A percentile compares a stretch with the other conserved stretches of the same genome.
Conservation (phyloP, 2,113 vertebrate genomes). For the Glaucidium brasilianum region DNA sequence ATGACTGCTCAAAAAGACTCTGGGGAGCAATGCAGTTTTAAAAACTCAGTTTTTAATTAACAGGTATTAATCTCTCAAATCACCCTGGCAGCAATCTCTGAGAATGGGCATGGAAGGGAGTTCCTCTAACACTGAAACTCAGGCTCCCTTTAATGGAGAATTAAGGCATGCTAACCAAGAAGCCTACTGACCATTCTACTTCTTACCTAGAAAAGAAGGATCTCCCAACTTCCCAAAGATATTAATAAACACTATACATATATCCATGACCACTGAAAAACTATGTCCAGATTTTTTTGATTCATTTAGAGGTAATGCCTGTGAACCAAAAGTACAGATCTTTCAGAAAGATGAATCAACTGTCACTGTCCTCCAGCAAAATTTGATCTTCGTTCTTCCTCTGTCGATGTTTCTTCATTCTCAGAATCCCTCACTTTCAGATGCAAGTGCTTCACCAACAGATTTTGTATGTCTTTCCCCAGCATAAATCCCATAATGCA, state of each 20-base stretch:
- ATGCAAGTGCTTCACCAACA: slow-evolving; percentile 9
- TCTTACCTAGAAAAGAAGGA: background rate
- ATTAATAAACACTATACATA: background rate
- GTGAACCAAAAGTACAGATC: background rate
- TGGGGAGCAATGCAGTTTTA: background rate
- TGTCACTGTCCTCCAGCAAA: background rate
- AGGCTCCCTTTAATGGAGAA: background rate
- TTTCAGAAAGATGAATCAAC: background rate
- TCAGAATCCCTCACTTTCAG: background rate
- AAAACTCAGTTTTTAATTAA: background rate
- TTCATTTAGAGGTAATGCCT: background rate
- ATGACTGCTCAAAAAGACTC: background rate
- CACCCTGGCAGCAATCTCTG: background rate
- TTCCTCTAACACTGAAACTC: background rate
- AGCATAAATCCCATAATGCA: slow-evolving; percentile 77
- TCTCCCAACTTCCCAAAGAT: background rate
- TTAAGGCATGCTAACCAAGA: background rate
- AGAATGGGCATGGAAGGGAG: background rate
- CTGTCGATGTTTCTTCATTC: background rate
- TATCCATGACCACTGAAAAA: background rate
- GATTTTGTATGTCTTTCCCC: slow-evolving; percentile 63
- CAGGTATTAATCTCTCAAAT: background rate
- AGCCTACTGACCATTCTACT: background rate
- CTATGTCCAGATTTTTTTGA: background rate
- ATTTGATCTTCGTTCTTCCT: background rate